A percentile compares a stretch with the other conserved stretches of the same genome.
Evolutionary conservation across 2,113 vertebrate genomes (phyloP).

Genomic region (Dipodomys stephensi): DNA sequence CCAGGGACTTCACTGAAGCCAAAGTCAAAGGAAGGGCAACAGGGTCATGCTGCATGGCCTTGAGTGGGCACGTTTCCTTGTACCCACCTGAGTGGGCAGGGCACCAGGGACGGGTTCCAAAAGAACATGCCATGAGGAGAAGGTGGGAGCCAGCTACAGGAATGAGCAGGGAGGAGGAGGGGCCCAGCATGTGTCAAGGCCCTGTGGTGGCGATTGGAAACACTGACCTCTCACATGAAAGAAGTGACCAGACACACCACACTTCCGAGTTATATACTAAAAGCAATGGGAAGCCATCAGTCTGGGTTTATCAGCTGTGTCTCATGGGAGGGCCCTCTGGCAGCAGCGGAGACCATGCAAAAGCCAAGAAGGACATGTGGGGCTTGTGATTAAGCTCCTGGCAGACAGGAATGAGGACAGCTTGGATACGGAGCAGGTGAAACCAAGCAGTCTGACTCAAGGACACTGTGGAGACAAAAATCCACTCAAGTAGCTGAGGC

Average conservation of each 20-base stretch:
- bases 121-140: not conserved
- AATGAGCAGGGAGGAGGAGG: accelerated
- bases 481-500: not conserved
- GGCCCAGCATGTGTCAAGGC: not conserved
- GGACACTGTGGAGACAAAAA: not conserved
- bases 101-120: too few relatives aligned
- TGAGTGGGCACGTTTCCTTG: too few relatives aligned
- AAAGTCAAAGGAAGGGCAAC: not conserved
- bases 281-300: not conserved
- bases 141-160: not conserved
- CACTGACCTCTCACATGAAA: not conserved
- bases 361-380: accelerated
- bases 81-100: too few relatives aligned
- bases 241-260: too few relatives aligned
- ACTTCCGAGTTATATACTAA: not conserved
- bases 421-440: accelerated
- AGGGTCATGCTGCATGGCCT: accelerated
- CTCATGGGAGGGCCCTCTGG: not conserved
- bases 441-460: not conserved
- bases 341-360: accelerated
- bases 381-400: accelerated
- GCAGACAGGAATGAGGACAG: not conserved
- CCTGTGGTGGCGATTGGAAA: not conserved
- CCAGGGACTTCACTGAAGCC: too few relatives aligned
- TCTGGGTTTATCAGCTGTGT: not conserved